These are phyloP conservation scores for Cynaeus angustus DNA, from an alignment of 2,888 invertebrate genomes.

Conservation along the genomic window DNA sequence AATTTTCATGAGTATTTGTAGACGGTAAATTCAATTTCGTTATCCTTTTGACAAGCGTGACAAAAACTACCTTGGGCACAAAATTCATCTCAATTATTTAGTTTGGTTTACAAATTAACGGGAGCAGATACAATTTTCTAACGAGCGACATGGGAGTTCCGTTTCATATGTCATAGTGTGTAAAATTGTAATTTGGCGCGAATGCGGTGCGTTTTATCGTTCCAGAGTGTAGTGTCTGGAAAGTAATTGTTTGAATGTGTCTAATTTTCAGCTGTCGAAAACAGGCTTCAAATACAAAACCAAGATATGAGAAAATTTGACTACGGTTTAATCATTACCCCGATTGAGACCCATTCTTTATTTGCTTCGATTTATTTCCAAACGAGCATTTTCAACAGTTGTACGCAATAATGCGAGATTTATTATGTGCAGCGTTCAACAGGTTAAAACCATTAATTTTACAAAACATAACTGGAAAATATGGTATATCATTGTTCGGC, in stretches of 20 bases:
- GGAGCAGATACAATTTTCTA: constrained; percentile 11
- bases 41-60: constrained; percentile 1
- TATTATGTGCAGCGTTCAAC: constrained; percentile 43
- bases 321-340: constrained; percentile 6
- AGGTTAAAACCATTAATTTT: constrained; percentile 50
- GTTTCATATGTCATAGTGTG: constrained; percentile 9
- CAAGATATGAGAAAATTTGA: constrained; percentile 9
- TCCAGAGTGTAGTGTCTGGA: constrained; percentile 2
- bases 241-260: constrained; percentile 23
- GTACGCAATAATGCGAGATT: constrained; percentile 25
- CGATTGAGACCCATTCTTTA: constrained; percentile 13
- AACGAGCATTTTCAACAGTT: constrained; percentile 27
- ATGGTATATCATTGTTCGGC: constrained; percentile 39
- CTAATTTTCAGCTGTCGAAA: constrained; percentile 14
- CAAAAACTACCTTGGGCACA: neutral
- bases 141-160: constrained; percentile 1
- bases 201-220: neutral
- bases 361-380: constrained; percentile 30
- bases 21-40: neutral
- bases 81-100: constrained; percentile 20
- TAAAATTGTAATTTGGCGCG: constrained; percentile 6
- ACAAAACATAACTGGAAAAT: constrained; percentile 41
- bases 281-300: constrained; percentile 9
- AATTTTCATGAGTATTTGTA: constrained; percentile 2
- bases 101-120: constrained; percentile 18